Evolutionary conservation across 2,797 vertebrate species (phyloP).

Genomic region (Crax fasciolata): DNA sequence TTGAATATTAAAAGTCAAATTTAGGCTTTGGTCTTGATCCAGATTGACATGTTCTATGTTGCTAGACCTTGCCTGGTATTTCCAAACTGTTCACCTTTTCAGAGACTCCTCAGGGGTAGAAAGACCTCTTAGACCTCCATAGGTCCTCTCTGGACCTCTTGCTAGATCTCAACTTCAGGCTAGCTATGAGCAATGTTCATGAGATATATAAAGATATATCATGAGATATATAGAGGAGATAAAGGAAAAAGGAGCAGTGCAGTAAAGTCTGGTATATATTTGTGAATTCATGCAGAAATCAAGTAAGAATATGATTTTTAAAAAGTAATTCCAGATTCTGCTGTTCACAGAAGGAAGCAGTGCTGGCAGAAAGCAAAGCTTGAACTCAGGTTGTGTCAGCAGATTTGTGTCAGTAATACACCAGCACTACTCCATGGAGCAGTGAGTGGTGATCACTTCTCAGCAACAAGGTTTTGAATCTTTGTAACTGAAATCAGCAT

Average conservation of each 20-base stretch:
- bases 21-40: background rate
- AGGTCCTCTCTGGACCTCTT: background rate
- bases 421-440: background rate
- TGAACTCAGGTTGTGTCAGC: background rate
- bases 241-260: background rate
- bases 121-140: background rate
- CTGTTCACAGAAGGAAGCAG: background rate
- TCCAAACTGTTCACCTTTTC: background rate
- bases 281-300: background rate
- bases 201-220: background rate
- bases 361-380: background rate
- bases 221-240: background rate
- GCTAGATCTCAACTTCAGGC: background rate
- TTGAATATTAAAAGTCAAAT: constrained; percentile 1
- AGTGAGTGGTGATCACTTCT: background rate
- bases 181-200: background rate
- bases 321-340: background rate
- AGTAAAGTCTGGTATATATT: background rate
- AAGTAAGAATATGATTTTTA: background rate
- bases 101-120: background rate
- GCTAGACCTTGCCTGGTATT: background rate
- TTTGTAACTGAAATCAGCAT: background rate
- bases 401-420: background rate
- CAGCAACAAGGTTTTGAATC: background rate
- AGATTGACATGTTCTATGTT: background rate